Evolutionary conservation across 2,888 invertebrate genomes (phyloP), one percentile per base, ranked within the genome.

Genomic region (Microctonus brassicae): DNA sequence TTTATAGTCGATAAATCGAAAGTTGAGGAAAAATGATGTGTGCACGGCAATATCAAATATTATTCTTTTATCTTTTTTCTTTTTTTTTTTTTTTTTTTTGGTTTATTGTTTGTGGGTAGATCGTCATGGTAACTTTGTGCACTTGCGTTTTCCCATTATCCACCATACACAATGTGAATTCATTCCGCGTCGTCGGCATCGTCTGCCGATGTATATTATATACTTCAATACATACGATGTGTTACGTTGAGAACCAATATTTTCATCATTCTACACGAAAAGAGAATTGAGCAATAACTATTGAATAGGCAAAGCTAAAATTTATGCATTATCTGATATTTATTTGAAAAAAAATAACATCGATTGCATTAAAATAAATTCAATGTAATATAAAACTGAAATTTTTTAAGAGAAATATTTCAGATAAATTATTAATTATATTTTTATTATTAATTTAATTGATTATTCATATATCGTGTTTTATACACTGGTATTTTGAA

Each of bases 111-210:
- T 77, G 80, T 72, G 70, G 78, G 71, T 61, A 66, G 68, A 78
- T 84, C 74, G 75, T 78, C 79, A 83, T 84, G 81, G 80, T 70
- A 80, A 84, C 83, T 74, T 22, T 70, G 58, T 69, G 39, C 72
- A 70, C 68, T 33, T 69, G 72, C 70, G 67, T 60, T 70, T 64
- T 29, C 22, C 47, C 47, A 58, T 42, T 26, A 36, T 20, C 24
- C 39, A 39, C 39, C 13, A 47, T 29, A 29, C 58, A 70, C 70
- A 70, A 70, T 70, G 34, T 36, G 70, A 70, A 70, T 70, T 70
- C 70, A 70, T 70, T 70, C 63, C 65, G 63, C 70, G 60, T 60
- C 64, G 65, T 52, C 34, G n/a, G n/a, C n/a, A n/a, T n/a, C n/a
- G n/a, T n/a, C n/a, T 60, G n/a, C 53, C 58, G 29, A 63, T 65